Evolutionary conservation across 2,797 vertebrate genomes (phyloP).

Genomic region (Luscinia luscinia): DNA sequence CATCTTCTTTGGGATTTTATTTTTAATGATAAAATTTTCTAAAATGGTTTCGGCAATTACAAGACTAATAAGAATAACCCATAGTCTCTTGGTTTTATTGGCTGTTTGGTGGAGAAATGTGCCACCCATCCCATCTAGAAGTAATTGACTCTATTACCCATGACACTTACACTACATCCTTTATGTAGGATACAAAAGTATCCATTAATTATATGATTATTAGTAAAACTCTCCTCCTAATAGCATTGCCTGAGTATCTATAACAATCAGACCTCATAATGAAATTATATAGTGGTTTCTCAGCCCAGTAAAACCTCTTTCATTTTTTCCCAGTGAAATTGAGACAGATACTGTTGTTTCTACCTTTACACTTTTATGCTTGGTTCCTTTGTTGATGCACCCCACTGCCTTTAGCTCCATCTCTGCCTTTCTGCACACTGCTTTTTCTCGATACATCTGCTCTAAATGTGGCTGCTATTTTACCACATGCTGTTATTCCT

Average conservation of each 20-base stretch:
- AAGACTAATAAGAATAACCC: not conserved
- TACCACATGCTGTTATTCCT: slow-evolving; percentile 9
- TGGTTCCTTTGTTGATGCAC: not conserved
- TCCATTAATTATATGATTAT: not conserved
- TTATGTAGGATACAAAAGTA: not conserved
- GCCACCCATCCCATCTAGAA: not conserved
- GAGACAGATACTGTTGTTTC: not conserved
- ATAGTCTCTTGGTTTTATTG: not conserved
- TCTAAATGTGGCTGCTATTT: slow-evolving; percentile 31
- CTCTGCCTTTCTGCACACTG: not conserved
- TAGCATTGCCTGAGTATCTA: not conserved
- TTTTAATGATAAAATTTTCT: slow-evolving; percentile 4
- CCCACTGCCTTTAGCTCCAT: not conserved
- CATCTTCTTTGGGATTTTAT: slow-evolving; percentile 1
- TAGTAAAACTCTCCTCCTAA: not conserved
- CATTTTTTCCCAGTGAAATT: not conserved
- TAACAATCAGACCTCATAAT: not conserved
- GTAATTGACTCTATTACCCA: not conserved
- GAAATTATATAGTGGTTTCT: not conserved
- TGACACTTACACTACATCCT: not conserved
- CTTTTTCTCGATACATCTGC: not conserved
- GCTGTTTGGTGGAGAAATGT: not conserved
- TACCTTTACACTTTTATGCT: not conserved
- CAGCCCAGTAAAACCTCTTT: not conserved
- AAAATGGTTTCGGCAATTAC: not conserved